A percentile compares a stretch with the other conserved stretches of the same genome.
Conservation (phyloP, 1,140 invertebrate species). For the Rhopalosiphum padi region DNA sequence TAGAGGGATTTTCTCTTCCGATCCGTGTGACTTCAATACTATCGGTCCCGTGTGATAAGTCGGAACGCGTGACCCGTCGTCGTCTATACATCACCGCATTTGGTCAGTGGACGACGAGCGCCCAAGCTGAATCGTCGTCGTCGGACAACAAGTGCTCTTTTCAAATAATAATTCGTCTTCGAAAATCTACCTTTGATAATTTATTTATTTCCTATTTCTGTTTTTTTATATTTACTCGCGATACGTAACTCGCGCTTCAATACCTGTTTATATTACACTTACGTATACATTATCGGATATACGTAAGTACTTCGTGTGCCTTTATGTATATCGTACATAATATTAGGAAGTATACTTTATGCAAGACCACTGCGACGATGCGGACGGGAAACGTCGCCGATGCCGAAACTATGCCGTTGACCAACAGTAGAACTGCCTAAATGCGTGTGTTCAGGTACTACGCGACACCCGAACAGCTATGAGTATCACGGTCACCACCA, state of each 20-base stretch:
- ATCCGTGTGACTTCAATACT: background rate
- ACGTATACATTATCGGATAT: background rate
- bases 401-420: background rate
- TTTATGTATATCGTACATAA: background rate
- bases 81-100: background rate
- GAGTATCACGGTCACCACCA: constrained; percentile 53
- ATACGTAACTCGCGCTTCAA: background rate
- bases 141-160: background rate
- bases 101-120: constrained; percentile 6
- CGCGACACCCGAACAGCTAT: constrained; percentile 9
- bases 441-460: constrained; percentile 15
- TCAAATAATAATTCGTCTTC: background rate
- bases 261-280: background rate
- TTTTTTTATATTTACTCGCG: background rate
- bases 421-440: background rate
- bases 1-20: background rate
- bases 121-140: background rate
- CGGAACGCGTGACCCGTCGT: background rate
- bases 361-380: background rate
- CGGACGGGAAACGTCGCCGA: background rate
- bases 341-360: background rate
- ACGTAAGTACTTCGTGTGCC: background rate
- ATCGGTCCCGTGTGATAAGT: background rate
- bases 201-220: background rate
- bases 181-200: background rate